Percentiles rank a stretch among this genome's conserved stretches.
Evolutionary conservation across 2,797 vertebrate species (phyloP).

Genomic region (Emys orbicularis): DNA sequence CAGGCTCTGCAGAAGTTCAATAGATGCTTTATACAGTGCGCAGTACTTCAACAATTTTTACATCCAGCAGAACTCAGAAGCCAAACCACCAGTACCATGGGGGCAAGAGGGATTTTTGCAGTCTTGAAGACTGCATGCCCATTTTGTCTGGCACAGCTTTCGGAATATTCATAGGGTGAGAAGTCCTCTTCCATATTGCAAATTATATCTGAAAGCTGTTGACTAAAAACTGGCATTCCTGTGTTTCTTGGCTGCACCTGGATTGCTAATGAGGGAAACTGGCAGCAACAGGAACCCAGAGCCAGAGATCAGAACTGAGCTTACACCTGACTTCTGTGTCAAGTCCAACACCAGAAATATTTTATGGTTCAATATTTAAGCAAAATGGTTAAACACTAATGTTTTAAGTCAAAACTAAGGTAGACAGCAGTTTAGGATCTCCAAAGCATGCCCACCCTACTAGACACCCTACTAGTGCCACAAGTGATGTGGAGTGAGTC

Average conservation of each 20-base stretch:
- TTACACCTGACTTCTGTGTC: background rate
- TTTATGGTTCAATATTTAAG: background rate
- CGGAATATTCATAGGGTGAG: background rate
- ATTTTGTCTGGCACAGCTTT: background rate
- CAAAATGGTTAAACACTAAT: background rate
- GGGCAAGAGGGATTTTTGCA: background rate
- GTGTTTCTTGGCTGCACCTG: background rate
- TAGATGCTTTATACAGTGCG: accelerated
- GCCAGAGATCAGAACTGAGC: background rate
- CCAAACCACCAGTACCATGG: background rate
- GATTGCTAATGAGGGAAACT: background rate
- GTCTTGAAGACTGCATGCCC: background rate
- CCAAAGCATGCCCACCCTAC: background rate
- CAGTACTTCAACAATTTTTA: background rate
- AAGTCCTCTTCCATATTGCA: background rate
- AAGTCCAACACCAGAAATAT: background rate
- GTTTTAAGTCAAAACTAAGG: background rate
- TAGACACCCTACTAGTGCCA: background rate
- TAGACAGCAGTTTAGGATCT: background rate
- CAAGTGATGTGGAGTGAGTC: background rate
- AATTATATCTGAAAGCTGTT: background rate
- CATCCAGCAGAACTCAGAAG: background rate
- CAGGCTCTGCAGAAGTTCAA: background rate
- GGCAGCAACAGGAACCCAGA: background rate
- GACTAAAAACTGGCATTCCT: background rate